phyloP scores from a whole-genome alignment of 2,888 invertebrate genomes.

The Caenorhabditis becei region DNA sequence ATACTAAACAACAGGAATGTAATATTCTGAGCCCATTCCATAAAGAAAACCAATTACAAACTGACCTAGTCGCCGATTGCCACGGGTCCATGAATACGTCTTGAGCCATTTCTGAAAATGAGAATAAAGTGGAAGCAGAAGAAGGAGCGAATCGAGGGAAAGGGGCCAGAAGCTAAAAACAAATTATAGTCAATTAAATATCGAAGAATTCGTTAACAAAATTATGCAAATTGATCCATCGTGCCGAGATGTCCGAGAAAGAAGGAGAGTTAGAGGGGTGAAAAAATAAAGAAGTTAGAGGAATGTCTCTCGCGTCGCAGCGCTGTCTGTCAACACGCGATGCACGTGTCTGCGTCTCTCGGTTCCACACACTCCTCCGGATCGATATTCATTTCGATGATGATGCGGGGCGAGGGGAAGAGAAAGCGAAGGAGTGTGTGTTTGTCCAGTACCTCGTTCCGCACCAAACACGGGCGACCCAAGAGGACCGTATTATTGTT shows the following conservation, averaged over 20 bases:
- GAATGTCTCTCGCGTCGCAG: conserved; percentile 17
- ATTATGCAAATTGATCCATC: conserved; percentile 31
- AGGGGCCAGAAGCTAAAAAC: conserved; percentile 21
- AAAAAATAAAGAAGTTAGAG: conserved; percentile 13
- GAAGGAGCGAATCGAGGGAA: conserved; percentile 2
- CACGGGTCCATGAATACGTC: conserved; percentile 62
- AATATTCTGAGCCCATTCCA: background rate
- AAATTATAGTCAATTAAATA: conserved; percentile 40
- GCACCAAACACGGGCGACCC: conserved; percentile 27
- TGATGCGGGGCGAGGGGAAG: conserved; percentile 2
- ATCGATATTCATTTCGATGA: conserved; percentile 39
- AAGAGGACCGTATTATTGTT: conserved; percentile 43
- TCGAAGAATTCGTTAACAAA: conserved; percentile 33
- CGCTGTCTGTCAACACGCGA: conserved; percentile 37
- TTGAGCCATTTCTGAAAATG: conserved; percentile 51
- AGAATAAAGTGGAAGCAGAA: background rate
- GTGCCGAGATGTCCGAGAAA: background rate
- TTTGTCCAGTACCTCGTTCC: conserved; percentile 49
- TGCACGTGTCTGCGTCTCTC: conserved; percentile 45
- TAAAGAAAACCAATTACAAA: conserved; percentile 11
- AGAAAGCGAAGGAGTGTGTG: conserved; percentile 10
- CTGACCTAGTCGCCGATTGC: conserved; percentile 51
- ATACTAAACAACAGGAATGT: background rate
- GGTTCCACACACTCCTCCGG: conserved; percentile 13
- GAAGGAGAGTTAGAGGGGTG: conserved; percentile 22